A percentile compares a stretch with the other conserved stretches of the same genome.
Conservation (phyloP, 2,888 invertebrate genomes). For the Acronicta aceris region DNA sequence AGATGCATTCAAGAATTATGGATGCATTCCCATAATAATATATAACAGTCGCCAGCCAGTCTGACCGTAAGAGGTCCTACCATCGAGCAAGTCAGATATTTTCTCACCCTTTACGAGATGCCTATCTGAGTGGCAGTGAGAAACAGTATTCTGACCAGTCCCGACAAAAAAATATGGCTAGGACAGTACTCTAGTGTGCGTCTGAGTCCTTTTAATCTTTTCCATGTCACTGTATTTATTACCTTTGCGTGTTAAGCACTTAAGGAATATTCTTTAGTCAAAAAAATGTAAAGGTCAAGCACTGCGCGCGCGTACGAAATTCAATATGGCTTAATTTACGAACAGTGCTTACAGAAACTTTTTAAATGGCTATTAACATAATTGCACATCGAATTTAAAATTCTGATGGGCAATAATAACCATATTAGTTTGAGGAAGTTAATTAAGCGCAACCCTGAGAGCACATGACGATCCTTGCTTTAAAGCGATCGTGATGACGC, state of each 20-base stretch:
- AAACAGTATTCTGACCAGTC: no score
- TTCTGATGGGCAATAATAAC: constrained; percentile 44
- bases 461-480: constrained; percentile 67
- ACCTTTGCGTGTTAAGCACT: neutral
- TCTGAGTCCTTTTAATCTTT: no score
- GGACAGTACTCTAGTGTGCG: no score
- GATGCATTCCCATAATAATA: no score
- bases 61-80: no score
- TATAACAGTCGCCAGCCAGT: no score
- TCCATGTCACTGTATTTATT: no score
- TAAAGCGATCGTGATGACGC: constrained; percentile 69
- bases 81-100: no score
- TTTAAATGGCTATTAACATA: constrained; percentile 22
- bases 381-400: constrained; percentile 27
- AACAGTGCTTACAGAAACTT: constrained; percentile 12
- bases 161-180: no score
- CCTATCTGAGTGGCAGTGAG: no score
- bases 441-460: constrained; percentile 76
- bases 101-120: no score
- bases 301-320: neutral
- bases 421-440: constrained; percentile 72
- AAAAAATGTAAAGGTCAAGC: neutral
- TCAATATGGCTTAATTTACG: neutral
- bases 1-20: no score
- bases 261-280: neutral